A percentile compares a stretch with the other conserved stretches of the same genome.
Conservation (phyloP, 2,113 vertebrate species). For the Halcyon malimbica region DNA sequence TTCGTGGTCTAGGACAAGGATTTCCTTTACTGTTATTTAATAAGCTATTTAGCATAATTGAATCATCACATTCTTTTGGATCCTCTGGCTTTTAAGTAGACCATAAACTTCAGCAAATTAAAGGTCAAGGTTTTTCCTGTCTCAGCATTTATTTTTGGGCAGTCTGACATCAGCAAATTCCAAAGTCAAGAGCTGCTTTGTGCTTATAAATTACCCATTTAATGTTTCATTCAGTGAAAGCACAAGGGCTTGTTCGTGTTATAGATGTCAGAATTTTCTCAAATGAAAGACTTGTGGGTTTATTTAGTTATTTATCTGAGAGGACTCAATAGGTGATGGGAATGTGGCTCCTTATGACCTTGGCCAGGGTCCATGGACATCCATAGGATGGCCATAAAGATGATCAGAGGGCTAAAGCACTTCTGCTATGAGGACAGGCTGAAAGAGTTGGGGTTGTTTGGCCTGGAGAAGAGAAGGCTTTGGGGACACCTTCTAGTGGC, state of each 20-base stretch:
- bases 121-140: neutral
- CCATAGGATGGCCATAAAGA: neutral
- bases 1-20: neutral
- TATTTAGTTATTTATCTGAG: neutral
- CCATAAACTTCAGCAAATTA: neutral
- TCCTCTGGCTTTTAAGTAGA: neutral
- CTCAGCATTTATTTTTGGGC: neutral
- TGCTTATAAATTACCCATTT: neutral
- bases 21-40: neutral
- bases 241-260: neutral
- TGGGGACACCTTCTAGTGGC: neutral
- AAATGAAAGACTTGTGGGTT: accelerated
- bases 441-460: neutral
- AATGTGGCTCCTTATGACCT: neutral
- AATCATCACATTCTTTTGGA: neutral
- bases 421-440: neutral
- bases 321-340: neutral
- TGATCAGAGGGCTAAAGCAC: neutral
- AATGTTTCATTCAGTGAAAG: neutral
- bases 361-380: neutral
- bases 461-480: neutral
- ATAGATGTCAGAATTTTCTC: neutral
- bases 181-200: neutral
- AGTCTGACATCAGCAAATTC: neutral
- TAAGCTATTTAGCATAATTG: neutral